A percentile compares a stretch with the other conserved stretches of the same genome.
phyloP scores from a whole-genome alignment of 2,797 vertebrate genomes.

The Crocodylus rhombifer region DNA sequence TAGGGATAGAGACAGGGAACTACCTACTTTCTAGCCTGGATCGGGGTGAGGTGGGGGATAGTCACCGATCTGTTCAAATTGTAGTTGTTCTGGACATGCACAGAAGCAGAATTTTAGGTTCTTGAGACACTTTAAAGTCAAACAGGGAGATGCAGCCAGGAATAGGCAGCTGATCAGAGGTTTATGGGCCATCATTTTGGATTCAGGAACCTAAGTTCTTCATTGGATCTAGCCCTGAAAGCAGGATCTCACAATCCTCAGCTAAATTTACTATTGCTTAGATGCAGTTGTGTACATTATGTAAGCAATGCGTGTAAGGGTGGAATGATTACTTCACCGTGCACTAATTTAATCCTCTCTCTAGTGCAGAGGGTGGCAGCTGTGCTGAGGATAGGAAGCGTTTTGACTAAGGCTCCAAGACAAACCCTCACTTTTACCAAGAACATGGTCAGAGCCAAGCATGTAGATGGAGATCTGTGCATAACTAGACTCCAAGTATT shows the following conservation, averaged over 20 bases:
- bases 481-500: constrained; percentile 18
- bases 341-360: not conserved
- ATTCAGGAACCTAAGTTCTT: too few species aligned
- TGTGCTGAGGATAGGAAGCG: not conserved
- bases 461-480: constrained; percentile 27
- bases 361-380: not conserved
- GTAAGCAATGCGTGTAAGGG: not conserved
- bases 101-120: too few species aligned
- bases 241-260: not conserved
- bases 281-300: not conserved
- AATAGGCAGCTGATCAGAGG: too few species aligned
- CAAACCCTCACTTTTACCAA: constrained; percentile 3
- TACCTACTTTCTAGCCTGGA: too few species aligned
- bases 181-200: too few species aligned
- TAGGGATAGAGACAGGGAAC: too few species aligned
- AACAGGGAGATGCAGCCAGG: too few species aligned
- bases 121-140: too few species aligned
- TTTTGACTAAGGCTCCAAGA: not conserved
- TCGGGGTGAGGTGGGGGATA: too few species aligned
- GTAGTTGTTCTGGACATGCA: too few species aligned
- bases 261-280: not conserved
- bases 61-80: too few species aligned
- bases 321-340: constrained; percentile 8
- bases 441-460: not conserved
- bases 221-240: not conserved